phyloP scores from a whole-genome alignment of 2,113 vertebrate genomes.

The Rhinoptilus africanus region DNA sequence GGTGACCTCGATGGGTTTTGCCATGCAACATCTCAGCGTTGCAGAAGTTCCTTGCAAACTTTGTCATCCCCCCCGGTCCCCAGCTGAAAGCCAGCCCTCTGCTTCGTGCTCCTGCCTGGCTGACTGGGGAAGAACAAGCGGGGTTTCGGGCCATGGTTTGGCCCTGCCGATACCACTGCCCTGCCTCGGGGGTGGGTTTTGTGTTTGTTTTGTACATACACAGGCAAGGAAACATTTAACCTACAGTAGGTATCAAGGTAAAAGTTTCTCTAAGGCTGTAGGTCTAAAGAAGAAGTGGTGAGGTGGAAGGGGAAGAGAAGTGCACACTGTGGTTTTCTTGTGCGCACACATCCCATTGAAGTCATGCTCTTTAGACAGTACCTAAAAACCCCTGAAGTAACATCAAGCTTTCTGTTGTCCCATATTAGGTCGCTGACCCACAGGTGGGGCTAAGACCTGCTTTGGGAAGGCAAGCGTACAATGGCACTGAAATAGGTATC shows the following conservation, averaged over 20 bases:
- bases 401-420: not conserved
- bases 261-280: not conserved
- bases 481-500: not conserved
- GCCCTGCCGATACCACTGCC: not conserved
- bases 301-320: not conserved
- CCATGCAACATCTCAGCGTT: rapidly evolving
- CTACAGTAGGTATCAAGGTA: not conserved
- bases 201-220: not conserved
- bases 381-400: not conserved
- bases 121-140: not conserved
- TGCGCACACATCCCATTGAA: rapidly evolving
- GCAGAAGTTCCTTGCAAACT: not conserved
- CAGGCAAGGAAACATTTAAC: not conserved
- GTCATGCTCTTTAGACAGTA: not conserved
- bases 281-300: not conserved
- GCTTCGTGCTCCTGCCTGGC: not conserved
- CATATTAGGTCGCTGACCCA: not conserved
- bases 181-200: not conserved
- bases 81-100: not conserved
- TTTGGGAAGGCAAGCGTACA: not conserved
- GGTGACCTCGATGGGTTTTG: rapidly evolving
- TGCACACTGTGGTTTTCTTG: not conserved
- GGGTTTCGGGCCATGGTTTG: rapidly evolving
- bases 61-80: too few species aligned
- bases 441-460: too few species aligned